A percentile compares a stretch with the other conserved stretches of the same genome.
Evolutionary conservation across 2,888 invertebrate species (phyloP).

Genomic region (Cecidostiba fungosa): DNA sequence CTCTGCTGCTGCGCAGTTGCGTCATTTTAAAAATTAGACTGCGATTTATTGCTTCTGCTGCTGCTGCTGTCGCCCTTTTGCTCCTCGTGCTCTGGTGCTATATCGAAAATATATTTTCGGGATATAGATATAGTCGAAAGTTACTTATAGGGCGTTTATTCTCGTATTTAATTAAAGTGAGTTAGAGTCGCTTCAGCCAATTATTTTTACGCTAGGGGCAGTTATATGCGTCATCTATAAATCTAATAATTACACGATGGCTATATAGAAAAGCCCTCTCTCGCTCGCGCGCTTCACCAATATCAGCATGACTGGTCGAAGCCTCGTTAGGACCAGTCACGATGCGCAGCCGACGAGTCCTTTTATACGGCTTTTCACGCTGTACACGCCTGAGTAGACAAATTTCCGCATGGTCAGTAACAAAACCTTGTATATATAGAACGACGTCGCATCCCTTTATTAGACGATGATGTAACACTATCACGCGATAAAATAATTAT

Average conservation of each 20-base stretch:
- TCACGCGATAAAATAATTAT: neutral
- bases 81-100: no score
- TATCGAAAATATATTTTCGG: slow-evolving; percentile 1
- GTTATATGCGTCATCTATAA: slow-evolving; percentile 27
- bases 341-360: neutral
- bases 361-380: slow-evolving; percentile 36
- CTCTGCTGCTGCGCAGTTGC: slow-evolving; percentile 12
- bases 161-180: slow-evolving; percentile 4
- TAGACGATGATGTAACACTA: neutral
- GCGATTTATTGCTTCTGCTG: slow-evolving; percentile 49
- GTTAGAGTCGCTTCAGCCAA: neutral
- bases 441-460: neutral
- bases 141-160: slow-evolving; percentile 8
- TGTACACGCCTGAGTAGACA: slow-evolving; percentile 22
- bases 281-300: neutral
- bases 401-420: slow-evolving; percentile 42
- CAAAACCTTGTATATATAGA: slow-evolving; percentile 3
- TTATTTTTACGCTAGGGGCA: slow-evolving; percentile 17
- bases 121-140: neutral
- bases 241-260: slow-evolving; percentile 35
- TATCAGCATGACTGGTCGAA: slow-evolving; percentile 44
- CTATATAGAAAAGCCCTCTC: neutral
- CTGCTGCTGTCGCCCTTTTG: neutral
- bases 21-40: slow-evolving; percentile 60
- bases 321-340: slow-evolving; percentile 43